Evolutionary conservation across 2,113 vertebrate genomes (phyloP).

Genomic region (Geococcyx californianus): DNA sequence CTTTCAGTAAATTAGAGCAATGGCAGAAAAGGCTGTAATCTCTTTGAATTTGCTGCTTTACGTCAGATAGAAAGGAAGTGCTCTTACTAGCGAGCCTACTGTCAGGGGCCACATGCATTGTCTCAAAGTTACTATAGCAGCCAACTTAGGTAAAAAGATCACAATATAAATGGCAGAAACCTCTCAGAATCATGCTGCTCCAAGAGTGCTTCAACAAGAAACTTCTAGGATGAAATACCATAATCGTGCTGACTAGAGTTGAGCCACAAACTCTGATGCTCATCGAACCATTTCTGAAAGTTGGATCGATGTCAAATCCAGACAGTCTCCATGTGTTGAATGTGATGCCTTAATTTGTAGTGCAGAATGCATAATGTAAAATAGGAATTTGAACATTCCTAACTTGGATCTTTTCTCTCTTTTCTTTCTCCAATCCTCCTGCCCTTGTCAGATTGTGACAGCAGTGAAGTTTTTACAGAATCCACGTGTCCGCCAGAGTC

Average conservation of each 20-base stretch:
- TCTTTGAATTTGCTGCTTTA: not conserved
- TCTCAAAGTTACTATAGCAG: not conserved
- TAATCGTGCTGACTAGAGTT: not conserved
- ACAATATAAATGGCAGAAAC: not conserved
- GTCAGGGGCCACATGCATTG: not conserved
- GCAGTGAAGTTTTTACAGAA: slow-evolving; percentile 97
- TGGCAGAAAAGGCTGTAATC: not conserved
- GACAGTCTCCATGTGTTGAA: not conserved
- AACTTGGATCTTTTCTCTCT: slow-evolving; percentile 27
- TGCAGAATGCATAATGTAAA: not conserved
- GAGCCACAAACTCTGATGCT: not conserved
- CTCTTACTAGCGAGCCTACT: not conserved
- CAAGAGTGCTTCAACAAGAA: not conserved
- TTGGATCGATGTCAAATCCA: not conserved
- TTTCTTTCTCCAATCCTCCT: slow-evolving; percentile 24
- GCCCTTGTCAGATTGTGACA: slow-evolving; percentile 84
- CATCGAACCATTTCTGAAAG: not conserved
- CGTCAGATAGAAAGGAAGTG: not conserved
- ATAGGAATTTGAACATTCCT: not conserved
- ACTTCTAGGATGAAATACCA: not conserved
- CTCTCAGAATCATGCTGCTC: not conserved
- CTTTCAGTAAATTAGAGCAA: not conserved
- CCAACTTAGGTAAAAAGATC: not conserved
- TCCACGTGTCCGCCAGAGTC: slow-evolving; percentile 91
- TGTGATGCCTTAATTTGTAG: not conserved